Evolutionary conservation across 2,113 vertebrate species (phyloP), one percentile per base, ranked within the genome.

Genomic region (Corydoras sp.): DNA sequence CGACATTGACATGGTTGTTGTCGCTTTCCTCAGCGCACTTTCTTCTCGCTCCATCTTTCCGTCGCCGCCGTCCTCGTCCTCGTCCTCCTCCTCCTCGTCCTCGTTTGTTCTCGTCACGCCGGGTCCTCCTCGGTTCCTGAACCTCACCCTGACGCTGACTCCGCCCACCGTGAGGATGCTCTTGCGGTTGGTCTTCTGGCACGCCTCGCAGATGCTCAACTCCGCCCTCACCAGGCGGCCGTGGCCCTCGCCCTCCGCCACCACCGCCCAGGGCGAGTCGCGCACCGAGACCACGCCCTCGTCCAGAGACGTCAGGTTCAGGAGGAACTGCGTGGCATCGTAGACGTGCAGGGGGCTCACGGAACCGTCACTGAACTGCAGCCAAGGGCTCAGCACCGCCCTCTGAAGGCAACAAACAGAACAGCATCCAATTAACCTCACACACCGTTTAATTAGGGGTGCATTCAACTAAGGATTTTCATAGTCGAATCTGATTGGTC

Each of bases 311-410:
- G 90, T 91, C 64, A 89, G 88, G 1, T 84, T 76, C 77, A 98
- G 12, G 10, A 89, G 88, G 84, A 91, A 96, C 84, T 88, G 92
- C 63, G 90, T 83, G 7, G 87, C 79, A 18, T 95, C 92, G 13
- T 95, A 98, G 67, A 96, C 88, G 69, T 98, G 93, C 83, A 98
- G 80, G 1, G 93, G 94, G 2, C 92, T 92, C 79, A 93, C 89
- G 3, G 90, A 92, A 9, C 93, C 94, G 0, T 98, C 95, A 0
- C 93, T 98, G 89, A 96, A 99, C 77, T 95, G 92, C 69, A 98
- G 83, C 94, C 93, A 96, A 75, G 92, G 89, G 68, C 93, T 96
- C 80, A 97, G 85, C 84, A 92, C 86, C 1, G 93, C 94, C 77
- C 96, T 92, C 95, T 98, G 65, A 62, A 2, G 72, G 3, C 2